phyloP scores from a whole-genome alignment of 2,888 invertebrate genomes.

The Sinhomidia bicolor region DNA sequence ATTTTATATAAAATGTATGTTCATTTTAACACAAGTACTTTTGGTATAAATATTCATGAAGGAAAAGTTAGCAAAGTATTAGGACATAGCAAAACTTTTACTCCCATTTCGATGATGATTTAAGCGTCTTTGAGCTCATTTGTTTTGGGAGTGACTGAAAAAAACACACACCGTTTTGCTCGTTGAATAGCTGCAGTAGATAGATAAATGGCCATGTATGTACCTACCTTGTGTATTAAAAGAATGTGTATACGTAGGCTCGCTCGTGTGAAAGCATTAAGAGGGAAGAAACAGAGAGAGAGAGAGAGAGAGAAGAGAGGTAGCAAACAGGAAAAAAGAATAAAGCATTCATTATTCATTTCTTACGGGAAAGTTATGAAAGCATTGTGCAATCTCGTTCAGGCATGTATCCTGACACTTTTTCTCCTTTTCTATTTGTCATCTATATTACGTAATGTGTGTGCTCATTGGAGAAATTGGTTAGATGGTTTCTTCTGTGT shows the following conservation, averaged over 20 bases:
- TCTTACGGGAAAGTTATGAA: slow-evolving; percentile 15
- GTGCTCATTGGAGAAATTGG: slow-evolving; percentile 10
- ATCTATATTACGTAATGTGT: background rate
- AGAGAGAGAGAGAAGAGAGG: background rate
- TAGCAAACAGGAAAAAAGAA: background rate
- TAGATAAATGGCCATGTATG: too few species aligned
- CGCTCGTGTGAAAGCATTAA: background rate
- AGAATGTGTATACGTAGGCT: background rate
- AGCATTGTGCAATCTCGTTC: slow-evolving; percentile 14
- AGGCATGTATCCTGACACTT: background rate
- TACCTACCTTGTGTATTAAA: background rate
- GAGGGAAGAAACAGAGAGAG: background rate
- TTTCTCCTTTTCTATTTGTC: background rate
- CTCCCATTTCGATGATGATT: slow-evolving; percentile 22
- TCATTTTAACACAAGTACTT: background rate
- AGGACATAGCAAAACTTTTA: background rate
- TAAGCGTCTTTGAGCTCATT: slow-evolving; percentile 34
- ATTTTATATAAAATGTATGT: too few species aligned
- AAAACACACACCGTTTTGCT: background rate
- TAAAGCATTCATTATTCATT: slow-evolving; percentile 44
- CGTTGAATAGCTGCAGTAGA: too few species aligned
- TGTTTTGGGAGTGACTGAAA: slow-evolving; percentile 11
- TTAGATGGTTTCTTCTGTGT: background rate
- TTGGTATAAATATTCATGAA: background rate
- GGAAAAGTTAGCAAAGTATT: background rate